These are phyloP conservation scores for Drosophila formosana DNA, from an alignment of 2,888 invertebrate species.

Conservation along the genomic window DNA sequence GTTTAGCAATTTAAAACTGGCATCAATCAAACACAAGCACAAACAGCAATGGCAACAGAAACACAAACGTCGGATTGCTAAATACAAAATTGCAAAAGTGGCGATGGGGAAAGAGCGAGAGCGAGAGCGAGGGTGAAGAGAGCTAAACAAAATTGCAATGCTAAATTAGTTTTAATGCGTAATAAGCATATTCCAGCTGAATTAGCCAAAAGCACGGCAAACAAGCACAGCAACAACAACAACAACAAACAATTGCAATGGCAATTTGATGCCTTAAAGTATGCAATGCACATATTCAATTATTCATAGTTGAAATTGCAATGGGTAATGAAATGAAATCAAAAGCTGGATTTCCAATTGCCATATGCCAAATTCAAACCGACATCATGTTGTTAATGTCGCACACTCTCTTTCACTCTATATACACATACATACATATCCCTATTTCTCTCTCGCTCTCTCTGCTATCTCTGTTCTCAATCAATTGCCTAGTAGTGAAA, in stretches of 20 bases:
- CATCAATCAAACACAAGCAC: slow-evolving; percentile 45
- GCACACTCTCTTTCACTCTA: slow-evolving; percentile 8
- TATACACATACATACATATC: neutral
- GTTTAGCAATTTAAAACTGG: slow-evolving; percentile 28
- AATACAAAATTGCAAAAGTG: slow-evolving; percentile 30
- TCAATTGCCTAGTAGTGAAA: slow-evolving; percentile 50
- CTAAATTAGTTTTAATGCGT: slow-evolving; percentile 78
- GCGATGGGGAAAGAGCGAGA: neutral
- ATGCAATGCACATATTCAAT: slow-evolving; percentile 75
- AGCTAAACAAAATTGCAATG: slow-evolving; percentile 61
- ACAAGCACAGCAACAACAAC: slow-evolving; percentile 20
- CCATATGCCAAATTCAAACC: slow-evolving; percentile 17
- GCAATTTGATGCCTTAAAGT: slow-evolving; percentile 73
- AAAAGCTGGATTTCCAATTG: slow-evolving; percentile 65
- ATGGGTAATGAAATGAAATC: slow-evolving; percentile 77
- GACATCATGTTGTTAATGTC: slow-evolving; percentile 42
- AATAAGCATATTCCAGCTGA: slow-evolving; percentile 75
- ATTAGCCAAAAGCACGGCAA: slow-evolving; percentile 63
- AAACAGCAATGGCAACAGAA: neutral
- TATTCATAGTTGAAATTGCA: slow-evolving; percentile 76
- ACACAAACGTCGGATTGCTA: slow-evolving; percentile 11
- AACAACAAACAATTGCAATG: slow-evolving; percentile 53
- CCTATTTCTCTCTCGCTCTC: neutral
- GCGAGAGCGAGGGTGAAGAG: slow-evolving; percentile 8
- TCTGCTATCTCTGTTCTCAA: slow-evolving; percentile 9